Percentiles rank a stretch among this genome's conserved stretches.
Evolutionary conservation across 1,140 invertebrate species (phyloP).

Genomic region (Drosophila bipectinata): DNA sequence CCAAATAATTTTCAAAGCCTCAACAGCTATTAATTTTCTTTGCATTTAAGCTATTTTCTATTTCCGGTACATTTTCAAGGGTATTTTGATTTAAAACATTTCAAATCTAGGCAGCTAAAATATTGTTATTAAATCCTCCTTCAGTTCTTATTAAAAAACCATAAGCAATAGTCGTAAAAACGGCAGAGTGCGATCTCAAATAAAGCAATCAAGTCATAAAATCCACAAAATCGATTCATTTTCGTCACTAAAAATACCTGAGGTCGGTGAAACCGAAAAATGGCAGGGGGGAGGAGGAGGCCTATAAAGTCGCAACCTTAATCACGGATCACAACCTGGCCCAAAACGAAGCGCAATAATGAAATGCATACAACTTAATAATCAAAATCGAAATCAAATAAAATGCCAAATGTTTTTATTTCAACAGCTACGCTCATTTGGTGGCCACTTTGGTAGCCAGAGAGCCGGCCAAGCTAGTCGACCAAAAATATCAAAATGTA

Average conservation of each 20-base stretch:
- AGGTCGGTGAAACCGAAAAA: slow-evolving; percentile 18
- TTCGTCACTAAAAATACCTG: slow-evolving; percentile 45
- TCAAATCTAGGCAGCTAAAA: not conserved
- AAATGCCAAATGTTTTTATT: slow-evolving; percentile 82
- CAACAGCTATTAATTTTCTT: not conserved
- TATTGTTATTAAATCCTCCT: not conserved
- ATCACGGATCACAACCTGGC: slow-evolving; percentile 13
- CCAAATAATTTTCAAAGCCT: not conserved
- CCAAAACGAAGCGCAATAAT: slow-evolving; percentile 46
- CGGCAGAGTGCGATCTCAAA: slow-evolving; percentile 40
- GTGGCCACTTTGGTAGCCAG: slow-evolving; percentile 39
- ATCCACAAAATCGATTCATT: slow-evolving; percentile 68
- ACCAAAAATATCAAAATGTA: slow-evolving; percentile 4
- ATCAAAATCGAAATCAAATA: slow-evolving; percentile 72
- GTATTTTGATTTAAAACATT: not conserved
- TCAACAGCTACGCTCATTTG: slow-evolving; percentile 78
- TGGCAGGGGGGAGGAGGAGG: not conserved
- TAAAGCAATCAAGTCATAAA: slow-evolving; percentile 69
- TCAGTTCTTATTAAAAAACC: slow-evolving; percentile 52
- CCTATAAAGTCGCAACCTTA: slow-evolving; percentile 25
- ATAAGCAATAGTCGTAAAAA: slow-evolving; percentile 35
- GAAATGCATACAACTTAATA: slow-evolving; percentile 81
- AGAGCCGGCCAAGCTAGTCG: slow-evolving; percentile 23
- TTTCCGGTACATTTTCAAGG: not conserved
- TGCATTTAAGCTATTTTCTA: not conserved